phyloP scores from a whole-genome alignment of 2,888 invertebrate genomes.

The Drosophila gaucha region DNA sequence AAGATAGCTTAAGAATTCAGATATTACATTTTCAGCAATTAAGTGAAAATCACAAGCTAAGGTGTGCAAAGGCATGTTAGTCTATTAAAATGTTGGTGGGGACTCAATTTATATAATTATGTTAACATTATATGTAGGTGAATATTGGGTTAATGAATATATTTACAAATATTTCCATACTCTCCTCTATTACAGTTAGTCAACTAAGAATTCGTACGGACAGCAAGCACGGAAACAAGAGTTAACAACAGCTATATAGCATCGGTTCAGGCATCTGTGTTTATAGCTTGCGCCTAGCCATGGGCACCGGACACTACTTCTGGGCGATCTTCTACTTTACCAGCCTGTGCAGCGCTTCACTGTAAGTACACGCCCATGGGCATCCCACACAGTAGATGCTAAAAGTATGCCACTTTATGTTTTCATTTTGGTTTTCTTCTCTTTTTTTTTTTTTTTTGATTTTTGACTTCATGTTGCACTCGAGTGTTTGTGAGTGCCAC shows the following conservation, averaged over 20 bases:
- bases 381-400: slow-evolving; percentile 48
- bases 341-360: slow-evolving; percentile 85
- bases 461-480: slow-evolving; percentile 54
- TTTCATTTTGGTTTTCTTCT: slow-evolving; percentile 35
- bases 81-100: neutral
- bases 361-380: slow-evolving; percentile 81
- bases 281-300: slow-evolving; percentile 65
- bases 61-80: neutral
- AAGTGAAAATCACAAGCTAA: neutral
- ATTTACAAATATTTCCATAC: too few relatives aligned
- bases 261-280: slow-evolving; percentile 15
- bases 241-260: neutral
- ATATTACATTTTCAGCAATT: slow-evolving; percentile 5
- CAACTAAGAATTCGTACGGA: slow-evolving; percentile 7
- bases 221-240: neutral
- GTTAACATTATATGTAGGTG: too few relatives aligned
- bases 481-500: slow-evolving; percentile 45
- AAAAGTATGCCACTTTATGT: slow-evolving; percentile 47
- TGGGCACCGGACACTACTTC: slow-evolving; percentile 85
- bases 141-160: too few relatives aligned
- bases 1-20: neutral
- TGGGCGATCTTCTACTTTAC: slow-evolving; percentile 85
- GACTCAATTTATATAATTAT: neutral
- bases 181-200: slow-evolving; percentile 26
- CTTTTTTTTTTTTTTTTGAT: slow-evolving; percentile 5